Percentiles rank a stretch among this genome's conserved stretches.
Evolutionary conservation across 2,113 vertebrate genomes (phyloP).

Genomic region (Engraulis encrasicolus): DNA sequence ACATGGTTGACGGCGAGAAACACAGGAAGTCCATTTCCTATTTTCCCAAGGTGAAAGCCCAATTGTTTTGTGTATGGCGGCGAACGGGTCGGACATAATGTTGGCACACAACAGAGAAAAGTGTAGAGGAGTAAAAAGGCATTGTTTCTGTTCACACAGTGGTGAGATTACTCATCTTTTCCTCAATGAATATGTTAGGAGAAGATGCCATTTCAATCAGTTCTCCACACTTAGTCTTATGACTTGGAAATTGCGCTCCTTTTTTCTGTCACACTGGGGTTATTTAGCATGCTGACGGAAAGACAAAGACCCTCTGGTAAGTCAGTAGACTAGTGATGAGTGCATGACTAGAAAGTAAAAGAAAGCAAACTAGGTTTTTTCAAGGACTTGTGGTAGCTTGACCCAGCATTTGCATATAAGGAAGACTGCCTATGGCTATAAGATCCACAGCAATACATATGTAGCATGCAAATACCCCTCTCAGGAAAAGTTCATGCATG

Average conservation of each 20-base stretch:
- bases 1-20: not conserved
- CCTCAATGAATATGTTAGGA: not conserved
- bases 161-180: not conserved
- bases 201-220: conserved; percentile 13
- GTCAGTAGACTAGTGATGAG: conserved; percentile 5
- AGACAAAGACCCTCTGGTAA: not conserved
- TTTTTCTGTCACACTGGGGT: not conserved
- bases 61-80: not conserved
- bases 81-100: not conserved
- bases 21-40: not conserved
- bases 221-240: not conserved
- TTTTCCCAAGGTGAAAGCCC: conserved; percentile 1
- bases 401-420: not conserved
- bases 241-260: not conserved
- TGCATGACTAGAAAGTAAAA: conserved; percentile 7
- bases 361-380: not conserved
- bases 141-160: not conserved
- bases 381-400: not conserved
- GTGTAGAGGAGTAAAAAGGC: not conserved
- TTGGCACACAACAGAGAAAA: not conserved
- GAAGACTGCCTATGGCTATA: not conserved
- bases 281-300: not conserved
- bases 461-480: not conserved
- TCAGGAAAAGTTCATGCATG: no score
- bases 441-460: not conserved